Evolutionary conservation across 2,797 vertebrate genomes (phyloP), one percentile per base, ranked within the genome.

Genomic region (Hippopotamyrus pictus): DNA sequence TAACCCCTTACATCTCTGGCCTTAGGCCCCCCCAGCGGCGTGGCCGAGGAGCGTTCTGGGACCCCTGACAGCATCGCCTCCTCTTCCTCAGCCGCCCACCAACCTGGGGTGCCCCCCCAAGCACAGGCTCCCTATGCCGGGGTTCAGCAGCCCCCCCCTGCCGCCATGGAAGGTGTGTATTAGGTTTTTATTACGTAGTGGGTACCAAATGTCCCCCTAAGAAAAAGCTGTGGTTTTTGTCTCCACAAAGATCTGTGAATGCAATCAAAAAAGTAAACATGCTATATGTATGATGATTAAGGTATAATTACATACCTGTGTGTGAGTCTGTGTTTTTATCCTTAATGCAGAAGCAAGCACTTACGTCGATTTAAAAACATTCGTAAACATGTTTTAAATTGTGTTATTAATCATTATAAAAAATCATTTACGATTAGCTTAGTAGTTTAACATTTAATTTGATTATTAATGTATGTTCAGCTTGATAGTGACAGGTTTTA

Each of bases 51-150:
- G 92, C 97, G 98, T 86, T 99, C 99, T 0, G 97, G 97, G 90
- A 99, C 98, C 0, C 99, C 98, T 0, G 99, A 99, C 94, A 99
- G 99, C 95, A 99, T 99, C 0, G 96, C 98, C 92, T 99, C 98
- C 22, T 97, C 98, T 11, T 98, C 98, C 0, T 99, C 98, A 89
- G 97, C 97, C 54, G 96, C 97, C 22, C 98, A 97, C 88, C 98
- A 97, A 1, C 96, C 98, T 50, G 97, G 96, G 85, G 95, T 96
- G 90, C 96, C 97, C 88, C 94, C 97, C 11, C 98, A 98, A 90
- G 94, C 93, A 29, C 98, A 98, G 90, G 94, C 96, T 0, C 94
- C 96, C 0, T 99, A 99, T 90, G 91, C 97, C 0, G 97, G 96
- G 92, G 95, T 97, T 1, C 98, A 98, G 94, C 97, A 97, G 90